phyloP scores from a whole-genome alignment of 2,888 invertebrate genomes.

The Drosophila sordidula region DNA sequence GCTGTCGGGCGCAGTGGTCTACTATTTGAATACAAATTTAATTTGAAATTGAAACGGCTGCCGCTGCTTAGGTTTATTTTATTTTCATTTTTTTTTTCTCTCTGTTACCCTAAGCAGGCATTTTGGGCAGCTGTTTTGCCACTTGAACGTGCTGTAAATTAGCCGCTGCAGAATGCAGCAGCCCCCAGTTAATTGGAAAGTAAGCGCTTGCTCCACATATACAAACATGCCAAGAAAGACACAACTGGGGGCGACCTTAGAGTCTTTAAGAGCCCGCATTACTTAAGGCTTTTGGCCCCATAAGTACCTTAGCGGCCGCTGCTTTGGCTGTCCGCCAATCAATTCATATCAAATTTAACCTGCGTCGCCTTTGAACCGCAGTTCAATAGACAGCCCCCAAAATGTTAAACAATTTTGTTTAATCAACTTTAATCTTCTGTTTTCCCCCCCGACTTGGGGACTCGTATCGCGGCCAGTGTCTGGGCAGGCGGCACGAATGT shows the following conservation, averaged over 20 bases:
- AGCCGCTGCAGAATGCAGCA: slow-evolving; percentile 47
- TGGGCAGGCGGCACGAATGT: slow-evolving; percentile 42
- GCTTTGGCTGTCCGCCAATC: slow-evolving; percentile 46
- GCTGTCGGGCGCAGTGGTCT: slow-evolving; percentile 34
- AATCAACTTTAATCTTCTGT: slow-evolving; percentile 68
- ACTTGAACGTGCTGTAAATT: slow-evolving; percentile 75
- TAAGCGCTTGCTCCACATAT: slow-evolving; percentile 36
- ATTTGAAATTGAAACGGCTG: slow-evolving; percentile 74
- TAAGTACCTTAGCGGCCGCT: slow-evolving; percentile 30
- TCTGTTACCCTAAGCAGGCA: slow-evolving; percentile 52
- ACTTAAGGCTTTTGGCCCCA: slow-evolving; percentile 24
- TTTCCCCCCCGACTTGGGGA: neutral
- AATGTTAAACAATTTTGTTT: slow-evolving; percentile 74
- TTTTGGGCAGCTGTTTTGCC: slow-evolving; percentile 70
- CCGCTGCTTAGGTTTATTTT: slow-evolving; percentile 25
- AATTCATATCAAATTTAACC: slow-evolving; percentile 79
- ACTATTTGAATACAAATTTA: slow-evolving; percentile 79
- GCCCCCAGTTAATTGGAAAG: slow-evolving; percentile 68
- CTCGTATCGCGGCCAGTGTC: slow-evolving; percentile 32
- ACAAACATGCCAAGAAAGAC: neutral
- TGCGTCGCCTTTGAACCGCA: slow-evolving; percentile 61
- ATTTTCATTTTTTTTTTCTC: slow-evolving; percentile 2
- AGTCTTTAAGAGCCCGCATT: slow-evolving; percentile 31
- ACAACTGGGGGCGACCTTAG: slow-evolving; percentile 21
- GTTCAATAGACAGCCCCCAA: slow-evolving; percentile 60